phyloP scores from a whole-genome alignment of 2,797 vertebrate genomes.

The Phoeniculus purpureus region DNA sequence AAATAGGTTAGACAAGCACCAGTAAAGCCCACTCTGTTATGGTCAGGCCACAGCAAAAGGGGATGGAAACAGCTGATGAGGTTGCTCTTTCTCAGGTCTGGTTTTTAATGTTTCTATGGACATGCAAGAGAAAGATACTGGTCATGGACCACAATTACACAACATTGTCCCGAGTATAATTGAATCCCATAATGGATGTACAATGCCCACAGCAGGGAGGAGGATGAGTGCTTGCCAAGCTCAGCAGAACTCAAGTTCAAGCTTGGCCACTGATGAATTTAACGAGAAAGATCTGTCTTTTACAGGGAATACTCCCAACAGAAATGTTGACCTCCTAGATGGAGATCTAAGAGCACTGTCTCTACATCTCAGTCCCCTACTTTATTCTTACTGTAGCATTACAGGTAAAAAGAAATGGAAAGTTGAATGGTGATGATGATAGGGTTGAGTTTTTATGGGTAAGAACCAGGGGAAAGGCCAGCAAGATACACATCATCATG shows the following conservation, averaged over 20 bases:
- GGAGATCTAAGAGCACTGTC: neutral
- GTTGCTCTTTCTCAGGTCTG: neutral
- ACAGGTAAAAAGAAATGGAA: neutral
- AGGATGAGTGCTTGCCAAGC: neutral
- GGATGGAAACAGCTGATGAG: neutral
- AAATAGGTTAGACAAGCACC: neutral
- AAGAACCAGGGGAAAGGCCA: no score
- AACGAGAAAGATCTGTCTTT: neutral
- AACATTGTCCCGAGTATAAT: neutral
- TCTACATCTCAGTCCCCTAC: neutral
- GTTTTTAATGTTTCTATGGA: neutral
- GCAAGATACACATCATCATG: no score
- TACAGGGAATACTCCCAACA: neutral
- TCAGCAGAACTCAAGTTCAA: neutral
- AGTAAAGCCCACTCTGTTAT: neutral
- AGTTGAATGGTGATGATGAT: neutral
- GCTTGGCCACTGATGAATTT: neutral
- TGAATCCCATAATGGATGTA: neutral
- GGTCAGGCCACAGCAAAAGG: neutral
- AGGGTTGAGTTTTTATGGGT: no score
- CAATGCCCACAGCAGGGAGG: neutral
- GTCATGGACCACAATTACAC: neutral
- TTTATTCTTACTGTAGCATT: neutral
- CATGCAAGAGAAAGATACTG: neutral
- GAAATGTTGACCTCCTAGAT: neutral